phyloP scores from a whole-genome alignment of 2,113 vertebrate genomes.

The Cyrtonyx montezumae region DNA sequence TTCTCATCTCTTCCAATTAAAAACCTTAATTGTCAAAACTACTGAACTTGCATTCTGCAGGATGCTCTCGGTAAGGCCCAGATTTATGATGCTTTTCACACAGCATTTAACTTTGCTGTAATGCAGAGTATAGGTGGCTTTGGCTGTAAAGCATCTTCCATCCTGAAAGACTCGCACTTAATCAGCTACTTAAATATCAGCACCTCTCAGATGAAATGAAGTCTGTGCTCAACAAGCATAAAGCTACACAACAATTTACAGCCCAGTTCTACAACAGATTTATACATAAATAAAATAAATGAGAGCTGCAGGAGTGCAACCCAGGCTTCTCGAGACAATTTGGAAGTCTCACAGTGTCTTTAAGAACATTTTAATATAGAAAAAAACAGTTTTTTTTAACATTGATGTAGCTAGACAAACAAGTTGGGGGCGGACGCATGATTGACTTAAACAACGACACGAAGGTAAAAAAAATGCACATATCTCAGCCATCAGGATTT shows the following conservation, averaged over 20 bases:
- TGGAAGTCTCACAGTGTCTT: background rate
- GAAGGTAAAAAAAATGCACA: background rate
- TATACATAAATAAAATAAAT: background rate
- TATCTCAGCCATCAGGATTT: background rate
- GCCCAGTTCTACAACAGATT: background rate
- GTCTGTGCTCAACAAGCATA: background rate
- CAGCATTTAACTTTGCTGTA: background rate
- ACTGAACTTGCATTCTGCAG: background rate
- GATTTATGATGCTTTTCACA: background rate
- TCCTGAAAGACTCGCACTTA: background rate
- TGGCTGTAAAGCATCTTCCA: background rate
- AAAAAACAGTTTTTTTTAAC: background rate
- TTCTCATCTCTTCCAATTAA: background rate
- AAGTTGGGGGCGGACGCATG: background rate
- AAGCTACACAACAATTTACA: background rate
- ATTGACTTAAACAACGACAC: background rate
- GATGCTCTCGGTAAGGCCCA: fast-evolving
- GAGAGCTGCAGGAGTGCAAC: background rate
- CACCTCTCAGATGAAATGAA: background rate
- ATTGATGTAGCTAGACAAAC: background rate
- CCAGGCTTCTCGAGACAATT: background rate
- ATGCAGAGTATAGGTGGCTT: background rate
- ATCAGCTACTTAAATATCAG: background rate
- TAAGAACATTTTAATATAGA: background rate
- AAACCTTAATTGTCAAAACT: background rate